Conservation (phyloP, 2,888 invertebrate species). For the Philopedon plagiatum region DNA sequence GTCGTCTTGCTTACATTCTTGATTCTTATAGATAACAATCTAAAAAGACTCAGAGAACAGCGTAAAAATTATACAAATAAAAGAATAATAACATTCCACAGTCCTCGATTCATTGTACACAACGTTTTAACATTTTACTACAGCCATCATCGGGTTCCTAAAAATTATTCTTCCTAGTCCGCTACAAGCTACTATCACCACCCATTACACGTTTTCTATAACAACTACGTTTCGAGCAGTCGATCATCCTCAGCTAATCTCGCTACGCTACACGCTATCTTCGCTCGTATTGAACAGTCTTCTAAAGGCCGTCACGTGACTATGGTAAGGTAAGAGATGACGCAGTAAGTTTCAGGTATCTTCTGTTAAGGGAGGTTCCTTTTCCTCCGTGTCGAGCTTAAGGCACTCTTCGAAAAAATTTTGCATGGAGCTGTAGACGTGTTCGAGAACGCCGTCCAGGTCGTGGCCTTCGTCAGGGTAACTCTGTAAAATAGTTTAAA, state of each 20-base stretch:
- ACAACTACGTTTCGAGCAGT: conserved; percentile 13
- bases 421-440: conserved; percentile 94
- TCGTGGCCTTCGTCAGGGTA: conserved; percentile 95
- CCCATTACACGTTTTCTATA: not conserved
- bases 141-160: not conserved
- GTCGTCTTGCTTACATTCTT: too few relatives aligned
- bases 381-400: conserved; percentile 82
- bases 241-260: conserved; percentile 19
- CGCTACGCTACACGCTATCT: conserved; percentile 27
- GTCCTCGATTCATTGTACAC: not conserved
- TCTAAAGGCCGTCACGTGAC: conserved; percentile 57
- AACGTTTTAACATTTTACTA: not conserved
- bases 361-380: conserved; percentile 55
- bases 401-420: conserved; percentile 93
- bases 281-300: conserved; percentile 52
- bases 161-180: not conserved
- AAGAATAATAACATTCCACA: not conserved
- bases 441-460: conserved; percentile 86
- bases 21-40: too few relatives aligned
- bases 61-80: not conserved
- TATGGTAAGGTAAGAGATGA: conserved; percentile 55
- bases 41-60: not conserved
- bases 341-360: conserved; percentile 60
- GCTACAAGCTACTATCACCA: not conserved
- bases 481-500: conserved; percentile 80